These are phyloP conservation scores for Liopterus haemorrhoidalis DNA, from an alignment of 2,888 invertebrate genomes.

Conservation along the genomic window DNA sequence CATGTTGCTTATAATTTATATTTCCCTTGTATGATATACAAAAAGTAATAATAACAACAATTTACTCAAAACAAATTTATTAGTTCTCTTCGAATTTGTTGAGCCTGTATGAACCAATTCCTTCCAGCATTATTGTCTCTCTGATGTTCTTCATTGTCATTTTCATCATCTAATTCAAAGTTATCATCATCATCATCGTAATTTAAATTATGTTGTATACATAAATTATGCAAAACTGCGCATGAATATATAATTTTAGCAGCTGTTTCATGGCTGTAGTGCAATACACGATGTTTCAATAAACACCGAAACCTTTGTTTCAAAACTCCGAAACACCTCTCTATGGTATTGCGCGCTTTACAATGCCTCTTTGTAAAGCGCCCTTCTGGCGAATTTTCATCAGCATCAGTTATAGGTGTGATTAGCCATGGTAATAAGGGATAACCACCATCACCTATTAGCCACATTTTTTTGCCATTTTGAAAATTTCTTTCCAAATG, in stretches of 20 bases:
- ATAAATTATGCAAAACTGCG: conserved; percentile 32
- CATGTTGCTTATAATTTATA: no score
- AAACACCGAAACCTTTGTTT: conserved; percentile 34
- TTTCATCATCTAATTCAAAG: not conserved
- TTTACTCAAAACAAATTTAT: no score
- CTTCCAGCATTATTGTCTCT: conserved; percentile 4
- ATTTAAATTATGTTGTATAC: conserved; percentile 9
- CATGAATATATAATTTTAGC: conserved; percentile 34
- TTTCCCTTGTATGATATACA: no score
- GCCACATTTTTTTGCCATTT: conserved; percentile 12
- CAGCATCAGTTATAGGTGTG: conserved; percentile 30
- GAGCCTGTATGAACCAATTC: no score
- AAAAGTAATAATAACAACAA: no score
- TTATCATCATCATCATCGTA: not conserved
- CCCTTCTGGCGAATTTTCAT: conserved; percentile 24
- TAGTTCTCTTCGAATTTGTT: no score
- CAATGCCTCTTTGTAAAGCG: conserved; percentile 28
- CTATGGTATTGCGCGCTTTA: conserved; percentile 27
- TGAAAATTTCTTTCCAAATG: conserved; percentile 5
- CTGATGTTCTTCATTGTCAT: conserved; percentile 1
- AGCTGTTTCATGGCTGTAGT: conserved; percentile 32
- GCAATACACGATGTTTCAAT: conserved; percentile 30
- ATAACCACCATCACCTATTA: conserved; percentile 34
- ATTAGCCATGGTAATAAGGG: conserved; percentile 33
- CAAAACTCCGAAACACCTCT: conserved; percentile 31